phyloP scores from a whole-genome alignment of 1,140 invertebrate species.

The Centruroides vittatus region DNA sequence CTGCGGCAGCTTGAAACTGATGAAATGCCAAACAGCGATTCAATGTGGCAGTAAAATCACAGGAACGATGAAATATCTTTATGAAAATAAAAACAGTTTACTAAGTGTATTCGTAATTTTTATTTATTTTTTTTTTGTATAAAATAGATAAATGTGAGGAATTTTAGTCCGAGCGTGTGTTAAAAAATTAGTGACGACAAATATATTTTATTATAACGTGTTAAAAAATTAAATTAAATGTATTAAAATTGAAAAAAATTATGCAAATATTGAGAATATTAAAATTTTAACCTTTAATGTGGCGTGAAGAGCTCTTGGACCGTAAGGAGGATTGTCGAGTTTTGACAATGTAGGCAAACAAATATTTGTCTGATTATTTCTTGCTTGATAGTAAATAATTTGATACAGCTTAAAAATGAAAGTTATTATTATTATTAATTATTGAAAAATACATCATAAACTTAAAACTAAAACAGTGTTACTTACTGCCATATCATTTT shows the following conservation, averaged over 20 bases:
- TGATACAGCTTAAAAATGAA: not conserved
- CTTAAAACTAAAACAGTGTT: not conserved
- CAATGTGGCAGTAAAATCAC: conserved; percentile 10
- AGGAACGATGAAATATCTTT: conserved; percentile 12
- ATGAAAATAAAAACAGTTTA: not conserved
- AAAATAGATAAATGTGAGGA: too few relatives aligned
- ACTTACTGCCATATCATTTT: conserved; percentile 12
- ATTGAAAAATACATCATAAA: not conserved
- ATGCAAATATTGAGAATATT: not conserved
- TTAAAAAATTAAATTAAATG: not conserved
- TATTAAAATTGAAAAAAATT: not conserved
- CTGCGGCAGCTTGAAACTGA: conserved; percentile 17
- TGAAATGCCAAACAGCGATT: conserved; percentile 14
- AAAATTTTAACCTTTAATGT: conserved; percentile 7
- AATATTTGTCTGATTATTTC: not conserved
- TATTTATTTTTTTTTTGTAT: too few relatives aligned
- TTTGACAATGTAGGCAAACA: conserved; percentile 4
- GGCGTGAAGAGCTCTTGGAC: conserved; percentile 6
- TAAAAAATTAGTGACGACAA: not conserved
- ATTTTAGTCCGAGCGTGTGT: too few relatives aligned
- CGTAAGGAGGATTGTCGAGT: not conserved
- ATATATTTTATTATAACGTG: not conserved
- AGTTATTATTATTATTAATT: not conserved
- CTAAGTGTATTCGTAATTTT: not conserved
- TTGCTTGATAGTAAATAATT: not conserved